Evolutionary conservation across 2,797 vertebrate species (phyloP).

Genomic region (Danio albolineatus): DNA sequence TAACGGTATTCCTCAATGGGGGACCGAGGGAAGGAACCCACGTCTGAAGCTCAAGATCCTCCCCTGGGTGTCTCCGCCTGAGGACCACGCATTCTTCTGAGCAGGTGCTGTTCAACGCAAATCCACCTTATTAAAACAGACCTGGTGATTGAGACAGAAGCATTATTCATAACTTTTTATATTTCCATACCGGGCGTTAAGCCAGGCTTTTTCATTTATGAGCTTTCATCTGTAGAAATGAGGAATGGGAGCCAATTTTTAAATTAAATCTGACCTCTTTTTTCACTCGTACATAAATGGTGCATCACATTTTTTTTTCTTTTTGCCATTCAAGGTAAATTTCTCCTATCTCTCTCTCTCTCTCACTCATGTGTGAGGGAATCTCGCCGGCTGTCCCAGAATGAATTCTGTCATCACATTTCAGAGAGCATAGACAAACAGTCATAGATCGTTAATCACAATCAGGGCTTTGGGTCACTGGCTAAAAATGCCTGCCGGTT

Average conservation of each 20-base stretch:
- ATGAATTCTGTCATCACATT: constrained; percentile 61
- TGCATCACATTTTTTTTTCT: constrained; percentile 67
- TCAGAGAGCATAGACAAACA: constrained; percentile 58
- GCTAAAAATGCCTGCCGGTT: constrained; percentile 55
- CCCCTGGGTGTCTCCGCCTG: constrained; percentile 14
- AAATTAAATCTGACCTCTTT: constrained; percentile 95
- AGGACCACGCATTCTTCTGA: constrained; percentile 61
- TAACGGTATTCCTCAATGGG: constrained; percentile 24
- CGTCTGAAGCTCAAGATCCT: constrained; percentile 22
- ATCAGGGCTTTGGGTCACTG: constrained; percentile 52
- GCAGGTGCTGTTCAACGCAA: constrained; percentile 77
- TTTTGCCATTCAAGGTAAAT: constrained; percentile 71
- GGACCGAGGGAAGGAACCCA: constrained; percentile 18
- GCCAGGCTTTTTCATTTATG: constrained; percentile 98
- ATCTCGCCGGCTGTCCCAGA: constrained; percentile 53
- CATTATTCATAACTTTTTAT: constrained; percentile 97
- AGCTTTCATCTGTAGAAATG: constrained; percentile 92
- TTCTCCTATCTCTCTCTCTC: constrained; percentile 45
- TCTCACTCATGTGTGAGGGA: constrained; percentile 29
- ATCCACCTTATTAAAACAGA: constrained; percentile 94
- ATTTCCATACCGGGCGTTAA: constrained; percentile 93
- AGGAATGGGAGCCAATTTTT: constrained; percentile 93
- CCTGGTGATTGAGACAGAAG: constrained; percentile 94
- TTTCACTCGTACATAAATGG: constrained; percentile 78
- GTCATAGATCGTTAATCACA: constrained; percentile 55